A percentile compares a stretch with the other conserved stretches of the same genome.
Conservation (phyloP, 1,140 invertebrate genomes). For the Sinella curviseta region DNA sequence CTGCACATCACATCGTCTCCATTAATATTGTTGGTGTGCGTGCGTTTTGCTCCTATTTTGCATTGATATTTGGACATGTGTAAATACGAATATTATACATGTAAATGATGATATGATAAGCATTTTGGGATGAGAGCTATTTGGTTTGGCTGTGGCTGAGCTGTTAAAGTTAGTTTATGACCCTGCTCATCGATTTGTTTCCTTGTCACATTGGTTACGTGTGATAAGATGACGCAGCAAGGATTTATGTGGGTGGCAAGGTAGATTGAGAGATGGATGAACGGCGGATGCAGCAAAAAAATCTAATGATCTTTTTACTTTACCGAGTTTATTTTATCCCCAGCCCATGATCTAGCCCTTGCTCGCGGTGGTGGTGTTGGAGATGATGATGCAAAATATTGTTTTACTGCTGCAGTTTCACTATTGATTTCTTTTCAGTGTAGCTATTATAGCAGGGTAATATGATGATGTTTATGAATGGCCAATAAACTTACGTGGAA, state of each 20-base stretch:
- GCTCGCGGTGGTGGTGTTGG: background rate
- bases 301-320: background rate
- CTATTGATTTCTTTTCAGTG: background rate
- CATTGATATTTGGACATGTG: no score
- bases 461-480: background rate
- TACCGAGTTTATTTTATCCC: background rate
- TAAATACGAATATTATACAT: no score
- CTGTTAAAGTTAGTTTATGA: no score
- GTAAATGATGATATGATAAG: no score
- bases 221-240: background rate
- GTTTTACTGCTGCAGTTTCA: background rate
- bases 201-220: background rate
- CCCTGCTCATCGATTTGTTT: background rate
- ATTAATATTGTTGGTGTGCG: no score
- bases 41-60: no score
- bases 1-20: no score
- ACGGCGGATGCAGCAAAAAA: background rate
- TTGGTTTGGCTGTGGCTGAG: no score
- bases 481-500: background rate
- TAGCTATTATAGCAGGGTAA: background rate
- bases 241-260: background rate
- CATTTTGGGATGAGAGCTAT: no score
- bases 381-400: background rate
- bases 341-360: background rate
- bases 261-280: background rate